These are phyloP conservation scores for Porites evermanni DNA, from an alignment of 92 coral and sea anemone species.

Conservation along the genomic window DNA sequence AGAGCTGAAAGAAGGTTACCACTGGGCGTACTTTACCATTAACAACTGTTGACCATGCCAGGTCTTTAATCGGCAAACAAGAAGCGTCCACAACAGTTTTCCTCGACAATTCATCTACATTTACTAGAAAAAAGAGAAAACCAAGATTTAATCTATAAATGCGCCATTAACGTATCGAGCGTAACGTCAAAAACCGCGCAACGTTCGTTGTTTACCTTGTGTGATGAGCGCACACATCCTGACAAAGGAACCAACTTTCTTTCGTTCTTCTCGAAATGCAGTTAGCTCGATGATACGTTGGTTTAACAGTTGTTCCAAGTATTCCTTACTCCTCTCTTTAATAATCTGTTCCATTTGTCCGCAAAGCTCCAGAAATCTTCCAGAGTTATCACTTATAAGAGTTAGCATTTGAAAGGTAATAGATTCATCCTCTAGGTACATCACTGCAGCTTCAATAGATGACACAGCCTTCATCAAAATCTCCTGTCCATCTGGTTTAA, in stretches of 20 bases:
- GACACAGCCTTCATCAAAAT: conserved; percentile 55
- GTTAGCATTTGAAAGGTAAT: conserved; percentile 35
- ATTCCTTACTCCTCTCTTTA: not conserved
- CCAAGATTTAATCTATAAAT: not conserved
- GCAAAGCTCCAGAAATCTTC: conserved; percentile 48
- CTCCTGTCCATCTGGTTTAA: conserved; percentile 47
- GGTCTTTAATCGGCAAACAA: conserved; percentile 30
- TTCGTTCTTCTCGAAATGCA: conserved; percentile 62
- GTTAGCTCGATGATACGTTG: conserved; percentile 33
- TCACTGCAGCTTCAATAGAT: conserved; percentile 57
- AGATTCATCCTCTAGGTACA: conserved; percentile 37
- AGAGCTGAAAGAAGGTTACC: conserved; percentile 72
- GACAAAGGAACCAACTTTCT: conserved; percentile 41
- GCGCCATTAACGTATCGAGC: not conserved
- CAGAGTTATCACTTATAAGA: conserved; percentile 38
- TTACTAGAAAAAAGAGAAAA: conserved; percentile 38
- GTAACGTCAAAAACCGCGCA: no score
- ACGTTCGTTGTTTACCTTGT: conserved; percentile 46
- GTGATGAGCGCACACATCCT: conserved; percentile 42
- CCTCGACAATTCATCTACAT: conserved; percentile 25
- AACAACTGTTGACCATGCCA: conserved; percentile 32
- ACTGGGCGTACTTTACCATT: conserved; percentile 8
- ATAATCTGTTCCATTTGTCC: not conserved
- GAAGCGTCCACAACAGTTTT: conserved; percentile 41
- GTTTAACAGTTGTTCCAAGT: not conserved